Evolutionary conservation across 2,797 vertebrate species (phyloP), one percentile per base, ranked within the genome.

Genomic region (Ficedula albicollis): DNA sequence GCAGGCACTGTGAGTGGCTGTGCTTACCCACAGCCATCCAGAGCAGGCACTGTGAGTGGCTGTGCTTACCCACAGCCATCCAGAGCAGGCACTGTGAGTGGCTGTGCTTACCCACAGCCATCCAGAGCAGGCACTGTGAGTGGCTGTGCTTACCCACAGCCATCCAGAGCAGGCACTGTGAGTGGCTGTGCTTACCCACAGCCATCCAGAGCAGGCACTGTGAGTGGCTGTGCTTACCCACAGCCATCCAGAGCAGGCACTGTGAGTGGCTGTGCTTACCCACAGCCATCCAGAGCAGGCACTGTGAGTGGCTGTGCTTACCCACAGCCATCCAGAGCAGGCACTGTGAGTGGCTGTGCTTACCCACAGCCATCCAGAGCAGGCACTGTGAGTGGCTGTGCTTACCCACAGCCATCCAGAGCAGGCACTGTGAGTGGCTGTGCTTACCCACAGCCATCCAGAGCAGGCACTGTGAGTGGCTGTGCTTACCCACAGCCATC

Each of bases 331-430:
- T 98, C 98, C 99, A 99, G 79, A 99, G 74, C 32, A 98, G 97
- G 8, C 98, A 99, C 78, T 23, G 20, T 46, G 21, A 46, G 44
- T 12, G 44, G 44, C 44, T 11, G 0, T 46, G 44, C 21, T 46
- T 22, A 46, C 44, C 44, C 44, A 98, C 84, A 87, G 94, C 91
- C 98, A 98, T 98, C 98, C 99, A 99, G 79, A 99, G 74, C 32
- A 98, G 43, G 43, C 11, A 44, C 20, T 44, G 0, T 25, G 21
- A 19, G 48, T 6, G 20, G 11, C 51, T 0, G 0, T 27, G 43
- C 98, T 98, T 97, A 99, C 99, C 98, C 4, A 98, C 83, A 87
- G 94, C 91, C 98, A 98, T 98, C 98, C 99, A n/a, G n/a, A 99
- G 74, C 32, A 98, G 97, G 7, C n/a, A n/a, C n/a, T n/a, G n/a